Evolutionary conservation across 1,140 invertebrate genomes (phyloP).

Genomic region (Holotrichia oblita): DNA sequence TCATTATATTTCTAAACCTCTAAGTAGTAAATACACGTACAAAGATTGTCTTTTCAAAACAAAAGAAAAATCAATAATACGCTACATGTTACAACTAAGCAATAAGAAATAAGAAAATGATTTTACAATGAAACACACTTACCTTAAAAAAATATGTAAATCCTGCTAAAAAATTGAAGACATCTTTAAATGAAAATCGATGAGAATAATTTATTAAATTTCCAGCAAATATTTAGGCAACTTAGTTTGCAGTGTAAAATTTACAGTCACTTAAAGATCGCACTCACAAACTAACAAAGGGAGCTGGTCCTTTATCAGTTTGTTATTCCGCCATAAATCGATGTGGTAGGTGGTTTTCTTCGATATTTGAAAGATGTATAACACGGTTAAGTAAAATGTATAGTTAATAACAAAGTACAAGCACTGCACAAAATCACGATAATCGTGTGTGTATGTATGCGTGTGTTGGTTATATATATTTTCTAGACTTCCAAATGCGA

Average conservation of each 20-base stretch:
- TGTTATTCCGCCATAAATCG: constrained; percentile 1
- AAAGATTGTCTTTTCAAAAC: neutral
- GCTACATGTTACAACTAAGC: neutral
- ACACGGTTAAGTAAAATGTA: neutral
- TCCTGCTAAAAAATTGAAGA: constrained; percentile 32
- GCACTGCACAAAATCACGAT: constrained; percentile 31
- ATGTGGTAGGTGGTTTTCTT: neutral
- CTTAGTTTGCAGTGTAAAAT: constrained; percentile 22
- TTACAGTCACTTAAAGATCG: neutral
- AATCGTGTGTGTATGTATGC: neutral
- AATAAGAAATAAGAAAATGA: neutral
- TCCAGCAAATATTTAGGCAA: neutral
- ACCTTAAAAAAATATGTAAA: neutral
- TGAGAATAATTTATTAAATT: neutral
- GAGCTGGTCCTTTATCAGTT: neutral
- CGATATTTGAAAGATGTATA: neutral
- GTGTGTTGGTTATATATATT: constrained; percentile 23
- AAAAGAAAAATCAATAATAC: constrained; percentile 28
- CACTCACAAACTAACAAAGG: constrained; percentile 18
- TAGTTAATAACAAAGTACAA: neutral
- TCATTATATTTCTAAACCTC: no score
- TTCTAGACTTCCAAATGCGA: constrained; percentile 6
- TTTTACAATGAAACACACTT: constrained; percentile 12
- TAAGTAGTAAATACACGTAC: neutral
- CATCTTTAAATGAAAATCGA: neutral